A percentile compares a stretch with the other conserved stretches of the same genome.
Conservation (phyloP, 2,113 vertebrate species). For the Larimichthys polyactis region DNA sequence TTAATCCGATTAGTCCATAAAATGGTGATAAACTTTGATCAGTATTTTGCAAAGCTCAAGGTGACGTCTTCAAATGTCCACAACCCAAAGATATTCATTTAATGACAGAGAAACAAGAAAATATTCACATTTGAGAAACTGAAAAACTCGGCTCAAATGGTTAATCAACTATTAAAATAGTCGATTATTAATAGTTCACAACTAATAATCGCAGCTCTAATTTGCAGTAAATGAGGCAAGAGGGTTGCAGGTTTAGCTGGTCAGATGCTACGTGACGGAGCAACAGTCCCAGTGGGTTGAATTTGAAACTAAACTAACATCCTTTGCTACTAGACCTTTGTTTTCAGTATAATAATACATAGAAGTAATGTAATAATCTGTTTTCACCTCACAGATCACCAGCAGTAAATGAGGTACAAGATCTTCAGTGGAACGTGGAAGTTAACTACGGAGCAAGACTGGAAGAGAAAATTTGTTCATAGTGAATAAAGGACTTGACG, state of each 20-base stretch:
- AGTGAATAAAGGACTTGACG: neutral
- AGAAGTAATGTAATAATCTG: neutral
- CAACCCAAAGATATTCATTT: too few species aligned
- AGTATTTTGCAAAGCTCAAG: too few species aligned
- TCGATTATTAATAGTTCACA: too few species aligned
- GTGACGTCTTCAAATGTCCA: too few species aligned
- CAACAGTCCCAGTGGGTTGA: neutral
- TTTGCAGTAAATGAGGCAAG: neutral
- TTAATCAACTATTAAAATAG: too few species aligned
- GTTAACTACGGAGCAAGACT: neutral
- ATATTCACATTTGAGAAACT: too few species aligned
- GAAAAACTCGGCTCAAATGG: too few species aligned
- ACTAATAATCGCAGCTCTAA: too few species aligned
- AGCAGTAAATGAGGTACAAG: slow-evolving; percentile 10
- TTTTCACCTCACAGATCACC: slow-evolving; percentile 29
- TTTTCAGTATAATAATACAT: neutral
- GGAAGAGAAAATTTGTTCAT: neutral
- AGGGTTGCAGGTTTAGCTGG: neutral
- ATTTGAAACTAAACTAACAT: neutral
- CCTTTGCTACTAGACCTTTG: too few species aligned
- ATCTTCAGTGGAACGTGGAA: neutral
- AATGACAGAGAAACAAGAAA: too few species aligned
- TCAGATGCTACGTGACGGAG: neutral
- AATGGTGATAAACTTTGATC: too few species aligned
- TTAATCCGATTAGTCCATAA: too few species aligned